Evolutionary conservation across 2,797 vertebrate species (phyloP), one percentile per base, ranked within the genome.

Genomic region (Antrozous pallidus): DNA sequence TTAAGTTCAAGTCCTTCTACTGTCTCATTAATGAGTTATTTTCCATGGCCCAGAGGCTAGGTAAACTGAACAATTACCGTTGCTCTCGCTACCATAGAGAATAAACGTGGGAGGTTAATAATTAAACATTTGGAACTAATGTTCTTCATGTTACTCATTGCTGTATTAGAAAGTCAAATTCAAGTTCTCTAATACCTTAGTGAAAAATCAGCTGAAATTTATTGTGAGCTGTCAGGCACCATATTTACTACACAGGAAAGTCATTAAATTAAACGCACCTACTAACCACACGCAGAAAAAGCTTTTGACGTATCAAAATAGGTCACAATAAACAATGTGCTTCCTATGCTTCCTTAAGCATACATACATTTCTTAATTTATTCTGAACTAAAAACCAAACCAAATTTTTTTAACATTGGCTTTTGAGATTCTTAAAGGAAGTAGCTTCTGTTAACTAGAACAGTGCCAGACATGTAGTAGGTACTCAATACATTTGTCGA

Each of bases 51-150:
- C 83, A 33, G 0, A 1, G 47, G 38, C 3, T 58, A 73, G 38
- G 26, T 49, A 88, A 86, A 58, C 58, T 93, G 79, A 83, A 84
- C 51, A n/a, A 94, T 81, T 73, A 97, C 80, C 65, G 96, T 93
- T 95, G 82, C 87, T 93, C 71, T 91, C 3, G 22, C 63, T 93
- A 89, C 26, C 65, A 94, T 0, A 26, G 22, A 77, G 47, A 70
- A 33, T 63, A 75, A 93, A 89, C 33, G 40, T 45, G 40, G 73
- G n/a, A 75, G 75, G 92, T 97, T 96, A 97, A 96, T 95, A 92
- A 96, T 97, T 97, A 91, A 96, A 89, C 89, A 80, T 31, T 58
- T 91, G 42, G 40, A 74, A 90, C 49, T 54, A 85, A 70, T 67
- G 14, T 73, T 85, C 58, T 91, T 63, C 94, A 26, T 73, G 71